phyloP scores from a whole-genome alignment of 2,888 invertebrate genomes.

The Cataglyphis livida region DNA sequence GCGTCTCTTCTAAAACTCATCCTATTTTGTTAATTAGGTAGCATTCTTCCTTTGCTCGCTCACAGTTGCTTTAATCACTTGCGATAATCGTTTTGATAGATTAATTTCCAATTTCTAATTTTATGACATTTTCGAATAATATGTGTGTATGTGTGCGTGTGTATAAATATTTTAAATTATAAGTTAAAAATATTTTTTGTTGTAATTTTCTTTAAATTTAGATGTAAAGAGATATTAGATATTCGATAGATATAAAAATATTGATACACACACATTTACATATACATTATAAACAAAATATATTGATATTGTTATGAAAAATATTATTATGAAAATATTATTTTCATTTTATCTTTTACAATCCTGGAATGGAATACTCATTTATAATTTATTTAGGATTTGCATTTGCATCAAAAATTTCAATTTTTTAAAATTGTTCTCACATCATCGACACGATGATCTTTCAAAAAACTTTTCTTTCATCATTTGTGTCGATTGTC shows the following conservation, averaged over 20 bases:
- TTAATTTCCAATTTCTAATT: neutral
- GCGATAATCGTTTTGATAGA: neutral
- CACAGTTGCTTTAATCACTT: neutral
- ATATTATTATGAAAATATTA: no score
- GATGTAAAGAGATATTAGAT: neutral
- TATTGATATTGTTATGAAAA: neutral
- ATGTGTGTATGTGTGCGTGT: neutral
- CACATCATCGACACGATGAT: neutral
- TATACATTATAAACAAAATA: neutral
- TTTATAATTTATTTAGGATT: neutral
- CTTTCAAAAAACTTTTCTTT: neutral
- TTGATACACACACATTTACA: neutral
- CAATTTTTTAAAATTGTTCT: neutral
- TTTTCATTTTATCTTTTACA: neutral
- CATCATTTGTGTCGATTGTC: neutral
- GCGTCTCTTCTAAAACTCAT: slow-evolving; percentile 24
- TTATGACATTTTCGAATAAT: neutral
- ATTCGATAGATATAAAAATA: neutral
- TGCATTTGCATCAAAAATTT: neutral
- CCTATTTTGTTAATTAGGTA: slow-evolving; percentile 23
- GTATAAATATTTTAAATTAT: neutral
- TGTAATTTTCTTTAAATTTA: neutral
- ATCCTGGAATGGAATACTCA: neutral
- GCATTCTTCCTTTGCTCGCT: neutral
- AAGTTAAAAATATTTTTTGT: neutral